Percentiles rank a stretch among this genome's conserved stretches.
Evolutionary conservation across 2,888 invertebrate species (phyloP).

Genomic region (Rotaria magnacalcarata): DNA sequence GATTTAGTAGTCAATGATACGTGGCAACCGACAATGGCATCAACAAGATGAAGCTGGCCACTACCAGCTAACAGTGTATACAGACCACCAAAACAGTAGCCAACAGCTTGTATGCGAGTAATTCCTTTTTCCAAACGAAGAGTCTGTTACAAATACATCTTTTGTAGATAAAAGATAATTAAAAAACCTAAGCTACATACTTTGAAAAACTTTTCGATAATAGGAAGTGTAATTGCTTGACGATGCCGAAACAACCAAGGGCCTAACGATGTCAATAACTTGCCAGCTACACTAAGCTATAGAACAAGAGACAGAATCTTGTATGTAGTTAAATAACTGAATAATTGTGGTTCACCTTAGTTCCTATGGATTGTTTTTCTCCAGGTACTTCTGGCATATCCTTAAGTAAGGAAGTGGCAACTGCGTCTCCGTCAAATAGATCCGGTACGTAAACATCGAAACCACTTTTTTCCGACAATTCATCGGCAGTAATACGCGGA

Average conservation of each 20-base stretch:
- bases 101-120: neutral
- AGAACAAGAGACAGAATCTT: neutral
- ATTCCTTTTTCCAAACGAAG: neutral
- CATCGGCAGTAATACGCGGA: neutral
- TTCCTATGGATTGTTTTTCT: neutral
- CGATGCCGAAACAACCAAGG: neutral
- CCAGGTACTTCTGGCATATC: neutral
- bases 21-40: neutral
- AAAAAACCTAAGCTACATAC: neutral
- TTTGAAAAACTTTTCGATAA: neutral
- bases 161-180: too few species aligned
- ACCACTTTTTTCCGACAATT: neutral
- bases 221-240: neutral
- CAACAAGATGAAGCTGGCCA: neutral
- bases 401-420: neutral
- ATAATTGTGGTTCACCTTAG: neutral
- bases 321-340: too few species aligned
- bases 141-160: neutral
- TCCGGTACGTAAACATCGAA: neutral
- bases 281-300: neutral
- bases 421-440: neutral
- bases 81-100: neutral
- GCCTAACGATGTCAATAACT: neutral
- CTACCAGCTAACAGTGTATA: neutral
- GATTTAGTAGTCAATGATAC: neutral